Percentiles rank a stretch among this genome's conserved stretches.
Conservation (phyloP, 1,140 invertebrate genomes). For the Pseudoatta argentina region DNA sequence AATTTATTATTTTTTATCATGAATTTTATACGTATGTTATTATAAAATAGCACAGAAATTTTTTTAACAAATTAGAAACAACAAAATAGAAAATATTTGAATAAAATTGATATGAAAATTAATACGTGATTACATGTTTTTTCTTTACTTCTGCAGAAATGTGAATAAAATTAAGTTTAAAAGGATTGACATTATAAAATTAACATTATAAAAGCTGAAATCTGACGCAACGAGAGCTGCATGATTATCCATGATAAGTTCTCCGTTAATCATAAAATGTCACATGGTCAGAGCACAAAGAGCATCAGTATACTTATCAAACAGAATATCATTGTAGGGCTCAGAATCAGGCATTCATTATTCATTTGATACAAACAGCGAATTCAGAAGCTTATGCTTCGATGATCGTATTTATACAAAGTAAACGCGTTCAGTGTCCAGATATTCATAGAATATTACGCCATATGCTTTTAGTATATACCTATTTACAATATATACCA, state of each 20-base stretch:
- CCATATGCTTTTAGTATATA: conserved; percentile 19
- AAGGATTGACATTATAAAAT: not conserved
- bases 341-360: conserved; percentile 77
- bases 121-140: not conserved
- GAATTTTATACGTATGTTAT: not conserved
- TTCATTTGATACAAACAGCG: conserved; percentile 43
- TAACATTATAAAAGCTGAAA: conserved; percentile 41
- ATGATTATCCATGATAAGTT: conserved; percentile 66
- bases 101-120: not conserved
- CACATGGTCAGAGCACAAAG: conserved; percentile 73
- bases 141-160: not conserved
- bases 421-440: conserved; percentile 65
- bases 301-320: conserved; percentile 78
- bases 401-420: conserved; percentile 80
- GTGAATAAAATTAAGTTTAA: not conserved
- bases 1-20: conserved; percentile 16
- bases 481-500: not conserved
- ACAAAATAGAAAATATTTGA: conserved; percentile 6
- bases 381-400: conserved; percentile 38
- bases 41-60: not conserved
- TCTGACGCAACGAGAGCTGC: conserved; percentile 56
- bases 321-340: conserved; percentile 83
- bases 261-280: conserved; percentile 72
- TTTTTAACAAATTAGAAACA: not conserved
- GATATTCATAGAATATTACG: conserved; percentile 49